These are phyloP conservation scores for Lacerta viridis DNA, from an alignment of 2,797 vertebrate genomes.

Conservation along the genomic window DNA sequence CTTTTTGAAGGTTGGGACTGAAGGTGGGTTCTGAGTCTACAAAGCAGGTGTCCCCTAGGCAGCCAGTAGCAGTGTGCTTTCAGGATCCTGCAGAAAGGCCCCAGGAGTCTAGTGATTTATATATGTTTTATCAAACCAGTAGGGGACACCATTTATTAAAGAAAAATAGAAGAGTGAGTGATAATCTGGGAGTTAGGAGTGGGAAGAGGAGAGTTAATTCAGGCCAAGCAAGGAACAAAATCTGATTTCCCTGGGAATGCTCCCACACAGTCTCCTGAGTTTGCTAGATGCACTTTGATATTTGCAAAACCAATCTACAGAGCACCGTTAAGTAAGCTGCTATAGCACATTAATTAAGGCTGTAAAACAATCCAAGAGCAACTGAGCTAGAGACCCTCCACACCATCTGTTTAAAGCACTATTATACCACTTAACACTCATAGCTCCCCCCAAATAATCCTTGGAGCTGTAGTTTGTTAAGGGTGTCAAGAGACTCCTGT, in stretches of 20 bases:
- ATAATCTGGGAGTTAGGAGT: no score
- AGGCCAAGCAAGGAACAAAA: not conserved
- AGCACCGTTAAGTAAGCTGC: not conserved
- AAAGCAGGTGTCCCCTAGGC: no score
- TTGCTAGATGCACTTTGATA: not conserved
- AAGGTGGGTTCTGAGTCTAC: no score
- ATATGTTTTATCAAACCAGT: not conserved
- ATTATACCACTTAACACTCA: no score
- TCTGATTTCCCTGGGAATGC: not conserved
- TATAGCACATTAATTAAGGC: no score
- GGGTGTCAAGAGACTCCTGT: no score
- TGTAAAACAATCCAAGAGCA: no score
- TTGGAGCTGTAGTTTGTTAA: no score
- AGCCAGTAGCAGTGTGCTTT: not conserved
- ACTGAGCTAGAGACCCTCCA: no score
- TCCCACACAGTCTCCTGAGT: not conserved
- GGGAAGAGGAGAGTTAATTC: not conserved
- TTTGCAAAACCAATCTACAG: not conserved
- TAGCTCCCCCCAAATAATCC: no score
- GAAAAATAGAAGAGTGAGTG: not conserved
- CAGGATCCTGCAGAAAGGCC: not conserved
- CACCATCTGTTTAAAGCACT: no score
- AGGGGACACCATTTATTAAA: not conserved
- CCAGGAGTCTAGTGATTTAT: not conserved
- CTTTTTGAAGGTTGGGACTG: not conserved